phyloP scores from a whole-genome alignment of 2,797 vertebrate species.

The Micropoecilia bifurca region DNA sequence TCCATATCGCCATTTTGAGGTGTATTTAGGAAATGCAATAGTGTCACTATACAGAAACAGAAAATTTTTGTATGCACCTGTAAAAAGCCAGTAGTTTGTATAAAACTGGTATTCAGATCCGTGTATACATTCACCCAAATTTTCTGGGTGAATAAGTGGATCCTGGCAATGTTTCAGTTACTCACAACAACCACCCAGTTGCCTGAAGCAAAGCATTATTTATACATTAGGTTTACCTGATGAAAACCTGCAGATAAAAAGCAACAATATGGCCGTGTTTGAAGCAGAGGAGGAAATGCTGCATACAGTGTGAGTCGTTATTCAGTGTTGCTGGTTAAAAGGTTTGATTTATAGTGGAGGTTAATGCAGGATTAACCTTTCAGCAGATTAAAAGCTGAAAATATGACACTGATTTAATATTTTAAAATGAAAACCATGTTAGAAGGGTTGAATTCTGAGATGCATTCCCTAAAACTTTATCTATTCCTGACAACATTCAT shows the following conservation, averaged over 20 bases:
- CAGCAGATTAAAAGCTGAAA: constrained; percentile 5
- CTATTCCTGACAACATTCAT: background rate
- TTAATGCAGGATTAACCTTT: constrained; percentile 7
- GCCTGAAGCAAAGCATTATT: background rate
- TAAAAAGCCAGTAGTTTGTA: background rate
- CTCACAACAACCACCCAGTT: background rate
- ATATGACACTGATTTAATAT: constrained; percentile 8
- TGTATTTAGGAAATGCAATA: background rate
- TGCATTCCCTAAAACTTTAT: background rate
- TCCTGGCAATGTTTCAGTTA: background rate
- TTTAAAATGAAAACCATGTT: background rate
- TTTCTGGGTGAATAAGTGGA: background rate
- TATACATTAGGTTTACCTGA: background rate
- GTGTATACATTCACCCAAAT: background rate
- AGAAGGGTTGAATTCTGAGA: background rate
- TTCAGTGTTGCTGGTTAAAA: background rate
- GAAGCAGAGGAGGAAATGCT: background rate
- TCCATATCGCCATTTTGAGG: no score
- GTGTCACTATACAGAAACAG: background rate
- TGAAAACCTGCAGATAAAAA: background rate
- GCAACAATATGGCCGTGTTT: background rate
- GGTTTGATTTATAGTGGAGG: constrained; percentile 6
- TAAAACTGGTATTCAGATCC: no score
- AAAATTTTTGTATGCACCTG: background rate
- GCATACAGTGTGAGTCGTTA: background rate